Conservation (phyloP, 2,797 vertebrate species). For the Rhinella marina region DNA sequence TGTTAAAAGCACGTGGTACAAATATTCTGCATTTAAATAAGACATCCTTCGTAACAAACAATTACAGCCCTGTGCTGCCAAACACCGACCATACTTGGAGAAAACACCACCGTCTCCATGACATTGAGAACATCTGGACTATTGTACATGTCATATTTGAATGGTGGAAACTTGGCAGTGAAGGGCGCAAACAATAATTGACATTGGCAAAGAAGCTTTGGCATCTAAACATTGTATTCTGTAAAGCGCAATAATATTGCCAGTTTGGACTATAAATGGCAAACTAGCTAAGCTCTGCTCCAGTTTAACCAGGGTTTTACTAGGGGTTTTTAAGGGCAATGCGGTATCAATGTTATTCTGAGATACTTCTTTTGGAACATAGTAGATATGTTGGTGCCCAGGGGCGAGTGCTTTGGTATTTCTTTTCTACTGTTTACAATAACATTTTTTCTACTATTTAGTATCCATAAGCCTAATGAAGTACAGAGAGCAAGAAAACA, state of each 20-base stretch:
- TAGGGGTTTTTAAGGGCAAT: constrained; percentile 8
- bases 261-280: constrained; percentile 38
- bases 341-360: background rate
- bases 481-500: background rate
- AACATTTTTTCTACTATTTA: background rate
- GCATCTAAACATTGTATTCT: constrained; percentile 21
- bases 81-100: constrained; percentile 27
- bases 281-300: background rate
- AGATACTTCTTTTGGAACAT: background rate
- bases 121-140: constrained; percentile 53
- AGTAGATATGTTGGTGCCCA: background rate
- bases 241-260: background rate
- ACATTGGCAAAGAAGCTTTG: constrained; percentile 41
- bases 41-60: constrained; percentile 35
- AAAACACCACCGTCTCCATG: constrained; percentile 52
- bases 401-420: background rate
- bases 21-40: constrained; percentile 36
- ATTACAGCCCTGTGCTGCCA: constrained; percentile 13
- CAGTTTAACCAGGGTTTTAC: background rate
- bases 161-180: constrained; percentile 50
- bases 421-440: background rate
- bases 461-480: background rate
- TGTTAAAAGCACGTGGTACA: constrained; percentile 23
- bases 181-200: constrained; percentile 46
- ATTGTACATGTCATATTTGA: constrained; percentile 45